Conservation (phyloP, 2,797 vertebrate species). For the Pygocentrus nattereri region DNA sequence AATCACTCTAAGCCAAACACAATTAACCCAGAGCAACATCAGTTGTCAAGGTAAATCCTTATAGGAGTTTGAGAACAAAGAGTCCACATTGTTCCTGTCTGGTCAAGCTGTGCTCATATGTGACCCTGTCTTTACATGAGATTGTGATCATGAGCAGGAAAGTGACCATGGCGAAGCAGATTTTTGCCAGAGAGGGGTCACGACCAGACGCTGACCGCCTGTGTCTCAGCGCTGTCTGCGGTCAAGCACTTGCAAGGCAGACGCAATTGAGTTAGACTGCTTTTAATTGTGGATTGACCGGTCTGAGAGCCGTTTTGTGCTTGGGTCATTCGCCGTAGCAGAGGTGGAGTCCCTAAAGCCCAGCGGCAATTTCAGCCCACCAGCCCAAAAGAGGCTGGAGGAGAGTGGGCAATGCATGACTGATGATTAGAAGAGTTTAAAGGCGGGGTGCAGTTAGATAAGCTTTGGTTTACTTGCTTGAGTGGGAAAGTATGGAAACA, state of each 20-base stretch:
- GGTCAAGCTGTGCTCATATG: not conserved
- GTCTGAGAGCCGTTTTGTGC: slow-evolving; percentile 78
- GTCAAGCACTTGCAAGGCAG: slow-evolving; percentile 69
- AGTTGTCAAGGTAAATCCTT: not conserved
- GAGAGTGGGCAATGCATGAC: slow-evolving; percentile 46
- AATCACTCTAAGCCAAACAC: slow-evolving; percentile 19
- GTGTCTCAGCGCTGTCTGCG: slow-evolving; percentile 73
- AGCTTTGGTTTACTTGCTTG: slow-evolving; percentile 55
- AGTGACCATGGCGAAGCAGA: slow-evolving; percentile 60
- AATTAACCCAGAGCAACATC: slow-evolving; percentile 23
- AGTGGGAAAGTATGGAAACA: slow-evolving; percentile 25
- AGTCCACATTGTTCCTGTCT: slow-evolving; percentile 9
- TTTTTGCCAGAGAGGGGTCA: slow-evolving; percentile 54
- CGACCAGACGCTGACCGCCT: slow-evolving; percentile 50
- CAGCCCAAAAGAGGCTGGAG: slow-evolving; percentile 40
- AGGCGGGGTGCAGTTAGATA: slow-evolving; percentile 29
- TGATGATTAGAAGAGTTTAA: slow-evolving; percentile 55
- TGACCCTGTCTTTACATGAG: slow-evolving; percentile 19
- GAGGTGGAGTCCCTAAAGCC: slow-evolving; percentile 76
- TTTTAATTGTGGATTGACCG: slow-evolving; percentile 86
- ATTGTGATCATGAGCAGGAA: slow-evolving; percentile 21
- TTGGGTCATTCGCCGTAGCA: slow-evolving; percentile 75
- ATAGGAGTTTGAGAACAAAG: slow-evolving; percentile 12
- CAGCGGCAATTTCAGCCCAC: slow-evolving; percentile 75
- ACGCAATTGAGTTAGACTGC: slow-evolving; percentile 82